Percentiles rank a stretch among this genome's conserved stretches.
Evolutionary conservation across 2,888 invertebrate species (phyloP).

Genomic region (Nycteola revayana): DNA sequence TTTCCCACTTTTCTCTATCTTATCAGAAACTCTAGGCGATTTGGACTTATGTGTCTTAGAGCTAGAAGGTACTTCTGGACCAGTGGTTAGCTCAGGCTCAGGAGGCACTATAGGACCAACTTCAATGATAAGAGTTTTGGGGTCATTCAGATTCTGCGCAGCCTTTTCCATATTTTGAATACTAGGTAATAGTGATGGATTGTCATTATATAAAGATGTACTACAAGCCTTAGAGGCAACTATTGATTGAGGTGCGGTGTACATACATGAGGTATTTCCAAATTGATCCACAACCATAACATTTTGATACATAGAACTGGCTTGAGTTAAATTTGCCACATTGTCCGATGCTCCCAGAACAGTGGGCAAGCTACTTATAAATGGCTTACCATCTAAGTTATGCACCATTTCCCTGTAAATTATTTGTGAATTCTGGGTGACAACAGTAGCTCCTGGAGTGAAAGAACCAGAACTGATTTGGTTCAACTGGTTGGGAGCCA

Average conservation of each 20-base stretch:
- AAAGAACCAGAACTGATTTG: slow-evolving; percentile 54
- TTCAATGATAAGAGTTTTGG: slow-evolving; percentile 70
- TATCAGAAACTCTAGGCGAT: slow-evolving; percentile 27
- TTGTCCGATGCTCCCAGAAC: slow-evolving; percentile 58
- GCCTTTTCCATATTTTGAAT: slow-evolving; percentile 41
- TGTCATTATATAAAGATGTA: slow-evolving; percentile 49
- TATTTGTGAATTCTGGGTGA: slow-evolving; percentile 74
- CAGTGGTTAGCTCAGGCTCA: slow-evolving; percentile 21
- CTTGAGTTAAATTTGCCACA: slow-evolving; percentile 61
- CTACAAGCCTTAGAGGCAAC: slow-evolving; percentile 48
- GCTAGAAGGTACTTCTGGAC: slow-evolving; percentile 3
- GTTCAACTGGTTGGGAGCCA: slow-evolving; percentile 57
- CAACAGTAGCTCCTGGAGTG: slow-evolving; percentile 67
- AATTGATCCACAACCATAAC: slow-evolving; percentile 75
- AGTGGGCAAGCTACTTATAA: slow-evolving; percentile 63
- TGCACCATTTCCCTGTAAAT: slow-evolving; percentile 76
- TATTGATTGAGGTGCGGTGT: slow-evolving; percentile 58
- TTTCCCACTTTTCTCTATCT: slow-evolving; percentile 21
- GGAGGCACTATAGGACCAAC: slow-evolving; percentile 59
- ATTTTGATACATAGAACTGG: slow-evolving; percentile 72
- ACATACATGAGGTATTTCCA: slow-evolving; percentile 73
- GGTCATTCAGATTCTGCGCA: slow-evolving; percentile 44
- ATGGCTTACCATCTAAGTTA: slow-evolving; percentile 68
- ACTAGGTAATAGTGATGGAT: slow-evolving; percentile 34
- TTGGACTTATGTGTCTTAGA: slow-evolving; percentile 8